Percentiles rank a stretch among this genome's conserved stretches.
Conservation (phyloP, 2,888 invertebrate species). For the Drosophila borealis region DNA sequence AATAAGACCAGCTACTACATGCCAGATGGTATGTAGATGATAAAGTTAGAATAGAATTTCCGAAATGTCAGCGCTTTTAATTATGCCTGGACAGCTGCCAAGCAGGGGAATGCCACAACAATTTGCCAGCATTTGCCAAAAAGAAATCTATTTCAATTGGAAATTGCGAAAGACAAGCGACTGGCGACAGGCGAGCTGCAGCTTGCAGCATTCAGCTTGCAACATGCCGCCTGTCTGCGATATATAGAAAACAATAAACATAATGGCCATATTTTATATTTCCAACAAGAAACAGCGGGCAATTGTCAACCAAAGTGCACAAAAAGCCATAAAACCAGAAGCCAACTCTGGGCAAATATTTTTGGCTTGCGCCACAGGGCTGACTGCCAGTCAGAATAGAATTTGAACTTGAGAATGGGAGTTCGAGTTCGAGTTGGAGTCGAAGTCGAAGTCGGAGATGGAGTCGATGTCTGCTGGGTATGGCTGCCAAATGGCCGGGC, state of each 20-base stretch:
- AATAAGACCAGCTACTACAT: conserved; percentile 11
- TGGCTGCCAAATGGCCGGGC: conserved; percentile 42
- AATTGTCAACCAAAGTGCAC: conserved; percentile 61
- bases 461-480: neutral
- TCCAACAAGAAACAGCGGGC: conserved; percentile 75
- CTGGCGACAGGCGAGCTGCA: conserved; percentile 9
- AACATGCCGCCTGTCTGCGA: conserved; percentile 25
- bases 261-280: conserved; percentile 79
- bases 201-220: conserved; percentile 9
- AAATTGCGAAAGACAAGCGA: conserved; percentile 69
- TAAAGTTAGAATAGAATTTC: conserved; percentile 4
- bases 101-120: conserved; percentile 48
- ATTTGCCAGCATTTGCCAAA: conserved; percentile 59
- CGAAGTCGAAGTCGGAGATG: too few species aligned
- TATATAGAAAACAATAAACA: conserved; percentile 68
- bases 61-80: conserved; percentile 51
- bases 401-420: neutral
- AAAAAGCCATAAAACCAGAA: conserved; percentile 53
- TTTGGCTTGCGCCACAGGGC: conserved; percentile 50
- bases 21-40: conserved; percentile 1
- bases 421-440: neutral
- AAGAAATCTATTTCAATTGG: conserved; percentile 71
- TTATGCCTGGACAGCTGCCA: conserved; percentile 70
- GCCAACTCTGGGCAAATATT: conserved; percentile 40
- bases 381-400: conserved; percentile 13